These are phyloP conservation scores for Rousettus madagascariensis DNA, from an alignment of 2,797 vertebrate species.

Conservation along the genomic window DNA sequence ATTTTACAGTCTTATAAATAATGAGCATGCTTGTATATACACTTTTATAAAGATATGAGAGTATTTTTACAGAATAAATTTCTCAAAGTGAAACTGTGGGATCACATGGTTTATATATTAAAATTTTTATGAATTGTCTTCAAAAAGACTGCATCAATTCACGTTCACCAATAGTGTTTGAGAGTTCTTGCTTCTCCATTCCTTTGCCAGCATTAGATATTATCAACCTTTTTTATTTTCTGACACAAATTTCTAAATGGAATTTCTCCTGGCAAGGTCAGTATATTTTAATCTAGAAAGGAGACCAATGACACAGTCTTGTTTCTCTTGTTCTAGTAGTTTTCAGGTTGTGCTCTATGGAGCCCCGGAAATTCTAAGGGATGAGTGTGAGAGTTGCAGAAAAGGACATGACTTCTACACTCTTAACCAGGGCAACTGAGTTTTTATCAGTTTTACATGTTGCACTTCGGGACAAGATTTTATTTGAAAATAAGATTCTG, in stretches of 20 bases:
- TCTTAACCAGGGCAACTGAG: neutral
- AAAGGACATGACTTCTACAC: neutral
- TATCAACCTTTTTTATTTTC: neutral
- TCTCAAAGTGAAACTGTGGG: neutral
- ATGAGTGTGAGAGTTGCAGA: neutral
- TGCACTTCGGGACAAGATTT: neutral
- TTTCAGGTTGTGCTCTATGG: neutral
- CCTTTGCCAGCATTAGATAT: constrained; percentile 1
- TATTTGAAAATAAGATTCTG: constrained; percentile 45
- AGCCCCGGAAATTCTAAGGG: constrained; percentile 12
- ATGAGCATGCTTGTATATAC: neutral
- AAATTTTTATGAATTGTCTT: constrained; percentile 19
- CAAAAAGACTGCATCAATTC: neutral
- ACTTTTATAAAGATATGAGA: neutral
- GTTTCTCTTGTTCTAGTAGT: neutral
- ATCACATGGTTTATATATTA: neutral
- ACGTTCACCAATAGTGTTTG: neutral
- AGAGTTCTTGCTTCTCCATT: neutral
- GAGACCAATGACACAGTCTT: neutral
- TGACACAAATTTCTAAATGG: constrained; percentile 6
- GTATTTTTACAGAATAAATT: neutral
- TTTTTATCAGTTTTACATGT: constrained; percentile 4
- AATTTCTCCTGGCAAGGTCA: constrained; percentile 43
- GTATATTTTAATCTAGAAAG: constrained; percentile 41
- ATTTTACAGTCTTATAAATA: constrained; percentile 36